A percentile compares a stretch with the other conserved stretches of the same genome.
Evolutionary conservation across 2,113 vertebrate genomes (phyloP).

Genomic region (Xenopus borealis): DNA sequence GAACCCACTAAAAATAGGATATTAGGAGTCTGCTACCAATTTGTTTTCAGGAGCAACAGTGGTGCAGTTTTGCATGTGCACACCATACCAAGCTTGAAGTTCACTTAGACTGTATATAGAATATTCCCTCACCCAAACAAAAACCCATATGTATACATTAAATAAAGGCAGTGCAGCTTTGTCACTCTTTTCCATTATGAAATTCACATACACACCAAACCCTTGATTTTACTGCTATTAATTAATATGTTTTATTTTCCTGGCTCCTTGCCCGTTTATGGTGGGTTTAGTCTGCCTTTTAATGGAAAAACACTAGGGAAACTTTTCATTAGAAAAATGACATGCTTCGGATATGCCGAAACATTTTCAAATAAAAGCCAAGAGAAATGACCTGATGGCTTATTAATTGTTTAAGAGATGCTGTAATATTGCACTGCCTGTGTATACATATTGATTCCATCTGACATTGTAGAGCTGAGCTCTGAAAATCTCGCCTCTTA

Average conservation of each 20-base stretch:
- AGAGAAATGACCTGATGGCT: conserved; percentile 57
- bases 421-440: conserved; percentile 54
- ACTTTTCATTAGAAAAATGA: conserved; percentile 62
- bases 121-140: too few relatives aligned
- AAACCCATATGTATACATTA: too few relatives aligned
- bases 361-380: conserved; percentile 60
- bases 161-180: too few relatives aligned
- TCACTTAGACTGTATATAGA: too few relatives aligned
- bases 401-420: conserved; percentile 64
- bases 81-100: too few relatives aligned
- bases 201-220: conserved; percentile 1
- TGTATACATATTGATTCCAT: conserved; percentile 56
- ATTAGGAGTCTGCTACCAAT: too few relatives aligned
- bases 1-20: too few relatives aligned
- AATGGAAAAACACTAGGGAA: conserved; percentile 56
- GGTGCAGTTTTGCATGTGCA: too few relatives aligned
- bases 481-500: conserved; percentile 48
- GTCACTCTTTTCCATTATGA: not conserved
- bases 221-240: conserved; percentile 18
- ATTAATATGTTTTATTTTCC: conserved; percentile 11
- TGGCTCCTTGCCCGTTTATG: conserved; percentile 28
- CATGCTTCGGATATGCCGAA: conserved; percentile 67
- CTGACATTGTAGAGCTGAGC: conserved; percentile 52
- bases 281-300: conserved; percentile 34
- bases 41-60: too few relatives aligned